Base-by-base conservation (phyloP, 2,113 vertebrate species). In the Cochlearius cochlearius region DNA sequence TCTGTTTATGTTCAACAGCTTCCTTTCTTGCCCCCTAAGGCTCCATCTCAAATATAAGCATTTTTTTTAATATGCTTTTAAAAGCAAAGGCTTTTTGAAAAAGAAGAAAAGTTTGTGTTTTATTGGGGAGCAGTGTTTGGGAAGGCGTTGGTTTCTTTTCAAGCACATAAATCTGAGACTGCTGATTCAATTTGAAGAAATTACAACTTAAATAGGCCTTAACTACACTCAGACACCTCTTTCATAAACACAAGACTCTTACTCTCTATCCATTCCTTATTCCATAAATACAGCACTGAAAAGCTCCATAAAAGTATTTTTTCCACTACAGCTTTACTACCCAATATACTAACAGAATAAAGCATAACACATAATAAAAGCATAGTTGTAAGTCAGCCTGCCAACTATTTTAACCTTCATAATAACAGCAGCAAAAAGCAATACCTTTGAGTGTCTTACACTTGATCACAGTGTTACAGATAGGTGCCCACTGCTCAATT, bases 391-490 rank as follows among this genome's bases (percentile, higher is more conserved):
- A 84, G 73, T 94, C 90, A 90, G 60, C 83, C 90, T 96, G 91
- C 34, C 68, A 79, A 41, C 92, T 94, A 23, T 39, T 73, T 91
- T 50, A 81, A 93, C 76, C 92, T 85, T 88, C 59, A 71, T 77
- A 92, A 58, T 76, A 83, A 82, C 94, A 95, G 89, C 90, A 95
- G 90, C 87, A 43, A 85, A 96, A 88, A 77, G 83, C 85, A 94
- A 73, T 89, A 86, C 77, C 71, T 71, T 93, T 53, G 60, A 80
- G 84, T 93, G 93, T 78, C 94, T 95, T 60, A 81, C 64, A 96
- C 74, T 95, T 47, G 76, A 91, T 62, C 76, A 95, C 94, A 94
- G 73, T 62, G 91, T 95, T 97, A 95, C 59, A 97, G 86, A 96
- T n/a, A 95, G 79, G 79, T 92, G 34, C 59, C 71, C 83, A 66